phyloP scores from a whole-genome alignment of 2,113 vertebrate genomes.

The Phycodurus eques region DNA sequence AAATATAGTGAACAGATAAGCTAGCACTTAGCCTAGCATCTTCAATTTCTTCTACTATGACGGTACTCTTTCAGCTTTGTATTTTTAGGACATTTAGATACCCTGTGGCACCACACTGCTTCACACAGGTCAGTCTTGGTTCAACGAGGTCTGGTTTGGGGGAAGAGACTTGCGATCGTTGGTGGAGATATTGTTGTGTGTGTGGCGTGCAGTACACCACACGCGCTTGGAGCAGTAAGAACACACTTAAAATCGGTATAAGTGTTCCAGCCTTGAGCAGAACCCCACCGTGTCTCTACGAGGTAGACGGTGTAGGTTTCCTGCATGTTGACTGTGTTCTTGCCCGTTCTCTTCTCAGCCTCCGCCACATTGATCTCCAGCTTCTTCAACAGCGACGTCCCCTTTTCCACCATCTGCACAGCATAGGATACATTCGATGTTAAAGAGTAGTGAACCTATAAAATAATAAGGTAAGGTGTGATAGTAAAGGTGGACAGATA shows the following conservation, averaged over 20 bases:
- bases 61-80: too few species aligned
- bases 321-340: slow-evolving; percentile 88
- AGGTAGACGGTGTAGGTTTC: slow-evolving; percentile 93
- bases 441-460: background rate
- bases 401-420: slow-evolving; percentile 80
- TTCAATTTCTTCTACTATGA: too few species aligned
- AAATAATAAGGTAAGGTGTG: background rate
- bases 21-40: too few species aligned
- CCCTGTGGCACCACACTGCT: too few species aligned
- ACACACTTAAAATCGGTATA: too few species aligned
- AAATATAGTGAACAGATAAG: background rate
- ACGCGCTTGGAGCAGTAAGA: background rate
- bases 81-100: too few species aligned
- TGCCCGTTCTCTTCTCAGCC: slow-evolving; percentile 89
- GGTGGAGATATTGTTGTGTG: background rate
- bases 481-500: background rate
- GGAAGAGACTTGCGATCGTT: background rate
- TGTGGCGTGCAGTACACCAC: too few species aligned
- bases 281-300: slow-evolving; percentile 83
- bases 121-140: too few species aligned
- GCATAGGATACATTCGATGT: background rate
- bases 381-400: slow-evolving; percentile 78
- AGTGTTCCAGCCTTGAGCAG: background rate
- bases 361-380: slow-evolving; percentile 89
- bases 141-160: too few species aligned